Evolutionary conservation across 2,888 invertebrate species (phyloP).

Genomic region (Capitulum mitella): DNA sequence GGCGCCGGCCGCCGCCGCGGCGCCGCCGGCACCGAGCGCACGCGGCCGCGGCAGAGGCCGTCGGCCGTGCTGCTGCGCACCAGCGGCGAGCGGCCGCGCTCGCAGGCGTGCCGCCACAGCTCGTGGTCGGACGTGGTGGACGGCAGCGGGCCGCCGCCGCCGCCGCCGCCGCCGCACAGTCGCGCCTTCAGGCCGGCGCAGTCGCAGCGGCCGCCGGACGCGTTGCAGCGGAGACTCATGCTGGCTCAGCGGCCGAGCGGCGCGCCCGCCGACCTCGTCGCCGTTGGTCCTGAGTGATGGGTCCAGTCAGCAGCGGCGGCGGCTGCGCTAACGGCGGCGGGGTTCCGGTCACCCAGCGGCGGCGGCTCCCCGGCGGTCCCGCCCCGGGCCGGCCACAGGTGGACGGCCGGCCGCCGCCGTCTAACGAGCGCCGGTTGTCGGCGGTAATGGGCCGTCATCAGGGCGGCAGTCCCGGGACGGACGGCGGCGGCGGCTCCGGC

Average conservation of each 20-base stretch:
- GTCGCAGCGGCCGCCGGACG: conserved; percentile 12
- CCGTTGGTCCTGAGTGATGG: not conserved
- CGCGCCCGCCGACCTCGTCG: not conserved
- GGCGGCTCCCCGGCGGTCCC: too few relatives aligned
- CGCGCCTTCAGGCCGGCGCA: conserved; percentile 8
- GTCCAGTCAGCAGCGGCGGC: not conserved
- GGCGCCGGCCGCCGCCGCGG: not conserved
- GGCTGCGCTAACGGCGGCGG: not conserved
- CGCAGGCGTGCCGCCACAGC: not conserved
- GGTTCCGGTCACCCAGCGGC: too few relatives aligned
- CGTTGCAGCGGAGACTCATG: not conserved
- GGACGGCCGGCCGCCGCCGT: not conserved
- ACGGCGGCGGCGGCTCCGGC: not conserved
- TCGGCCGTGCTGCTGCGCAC: conserved; percentile 3
- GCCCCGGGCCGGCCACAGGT: not conserved
- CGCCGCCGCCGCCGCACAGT: not conserved
- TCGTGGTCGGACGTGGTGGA: not conserved
- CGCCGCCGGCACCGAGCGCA: not conserved
- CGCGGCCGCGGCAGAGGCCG: not conserved
- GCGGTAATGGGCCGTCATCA: conserved; percentile 20
- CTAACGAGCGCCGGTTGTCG: conserved; percentile 1
- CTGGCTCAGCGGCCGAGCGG: too few relatives aligned
- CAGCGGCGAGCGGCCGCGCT: not conserved
- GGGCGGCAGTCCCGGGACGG: not conserved
- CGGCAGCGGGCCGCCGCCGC: not conserved